Evolutionary conservation across 2,113 vertebrate genomes (phyloP), one percentile per base, ranked within the genome.

Genomic region (human): DNA sequence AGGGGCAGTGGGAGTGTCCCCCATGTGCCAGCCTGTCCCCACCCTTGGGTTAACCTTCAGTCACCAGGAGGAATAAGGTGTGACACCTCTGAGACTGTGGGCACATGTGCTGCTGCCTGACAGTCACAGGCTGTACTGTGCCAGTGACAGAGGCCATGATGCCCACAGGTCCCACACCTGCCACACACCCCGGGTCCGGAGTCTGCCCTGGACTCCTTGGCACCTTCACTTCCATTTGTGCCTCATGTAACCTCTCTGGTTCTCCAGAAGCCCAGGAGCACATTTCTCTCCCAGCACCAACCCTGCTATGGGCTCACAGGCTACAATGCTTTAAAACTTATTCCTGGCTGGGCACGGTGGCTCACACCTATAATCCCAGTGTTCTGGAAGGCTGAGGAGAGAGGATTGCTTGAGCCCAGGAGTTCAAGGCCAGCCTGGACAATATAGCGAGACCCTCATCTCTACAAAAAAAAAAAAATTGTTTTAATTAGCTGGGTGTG

Each of bases 11-110:
- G 81, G n/a, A 73, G 68, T 57, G 75, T 20, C 73, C 23, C 3
- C 50, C 38, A 1, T 87, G 20, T 55, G 45, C 61, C 40, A 55
- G 22, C 20, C 38, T 48, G 22, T 55, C 55, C 14, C 95, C 73
- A 66, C 35, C 66, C 92, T 80, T 52, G 30, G 68, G 85, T 91
- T 96, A 96, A 96, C 80, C 84, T 95, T 97, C 84, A 84, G 10
- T 94, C 75, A 8, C 93, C 80, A 76, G 87, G 66, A 93, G 73
- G 40, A 92, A 22, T 23, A 43, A 64, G 50, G 48, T 52, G 43
- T 5, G 48, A 40, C 20, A 27, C 50, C 45, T 76, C 32, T 70
- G 40, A 80, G 55, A 88, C 30, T 59, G 32, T n/a, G n/a, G 52
- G 68, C 45, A 14, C n/a, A 14, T 72, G 50, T 8, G 27, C 40